phyloP scores from a whole-genome alignment of 1,140 invertebrate species.

The Arctopsyche grandis region DNA sequence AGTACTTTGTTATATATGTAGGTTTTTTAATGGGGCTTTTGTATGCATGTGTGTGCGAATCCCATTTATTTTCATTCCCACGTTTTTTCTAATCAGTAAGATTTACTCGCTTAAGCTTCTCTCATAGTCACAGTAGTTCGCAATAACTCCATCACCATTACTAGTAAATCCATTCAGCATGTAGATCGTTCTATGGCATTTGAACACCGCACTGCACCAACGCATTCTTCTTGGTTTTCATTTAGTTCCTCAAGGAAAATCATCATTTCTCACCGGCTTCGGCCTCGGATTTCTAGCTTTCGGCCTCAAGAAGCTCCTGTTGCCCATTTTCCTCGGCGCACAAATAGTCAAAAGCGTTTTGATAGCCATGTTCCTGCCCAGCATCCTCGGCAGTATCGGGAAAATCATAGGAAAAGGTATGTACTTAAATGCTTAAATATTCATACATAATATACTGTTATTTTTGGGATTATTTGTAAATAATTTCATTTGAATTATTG shows the following conservation, averaged over 20 bases:
- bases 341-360: constrained; percentile 84
- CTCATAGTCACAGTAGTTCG: neutral
- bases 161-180: neutral
- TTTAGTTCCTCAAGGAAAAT: constrained; percentile 64
- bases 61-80: neutral
- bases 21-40: neutral
- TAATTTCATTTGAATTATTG: constrained; percentile 4
- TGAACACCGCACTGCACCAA: constrained; percentile 45
- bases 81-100: constrained; percentile 13
- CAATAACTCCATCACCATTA: neutral
- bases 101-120: neutral
- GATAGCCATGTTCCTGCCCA: constrained; percentile 83
- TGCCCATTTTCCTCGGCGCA: constrained; percentile 79
- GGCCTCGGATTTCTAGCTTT: constrained; percentile 79
- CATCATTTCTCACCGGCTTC: constrained; percentile 75
- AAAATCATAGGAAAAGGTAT: constrained; percentile 84
- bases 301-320: constrained; percentile 81
- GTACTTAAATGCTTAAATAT: no score
- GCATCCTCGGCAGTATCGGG: constrained; percentile 81
- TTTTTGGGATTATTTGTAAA: neutral
- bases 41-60: neutral
- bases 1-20: neutral
- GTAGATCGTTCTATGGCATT: neutral
- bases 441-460: neutral
- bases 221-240: constrained; percentile 39